phyloP scores from a whole-genome alignment of 2,797 vertebrate species.

The Crenichthys baileyi region DNA sequence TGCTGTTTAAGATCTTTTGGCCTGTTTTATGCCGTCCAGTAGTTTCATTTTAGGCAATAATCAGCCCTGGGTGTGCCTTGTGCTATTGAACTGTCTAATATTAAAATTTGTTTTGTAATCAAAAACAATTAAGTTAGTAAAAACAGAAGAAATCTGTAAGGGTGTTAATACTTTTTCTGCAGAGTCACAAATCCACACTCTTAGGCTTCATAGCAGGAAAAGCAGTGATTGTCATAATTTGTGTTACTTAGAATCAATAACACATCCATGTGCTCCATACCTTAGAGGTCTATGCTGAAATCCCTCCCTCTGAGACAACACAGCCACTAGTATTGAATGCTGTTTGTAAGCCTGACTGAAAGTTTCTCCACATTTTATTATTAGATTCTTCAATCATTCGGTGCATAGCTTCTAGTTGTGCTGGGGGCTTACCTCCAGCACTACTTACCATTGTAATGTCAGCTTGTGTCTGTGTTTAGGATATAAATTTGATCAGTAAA shows the following conservation, averaged over 20 bases:
- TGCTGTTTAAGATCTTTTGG: too few relatives aligned
- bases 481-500: background rate
- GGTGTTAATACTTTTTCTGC: too few relatives aligned
- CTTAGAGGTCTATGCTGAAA: slow-evolving; percentile 37
- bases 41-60: too few relatives aligned
- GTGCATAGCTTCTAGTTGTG: slow-evolving; percentile 9
- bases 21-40: too few relatives aligned
- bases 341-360: slow-evolving; percentile 40
- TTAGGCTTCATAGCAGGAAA: background rate
- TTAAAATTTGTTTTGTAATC: too few relatives aligned
- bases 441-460: background rate
- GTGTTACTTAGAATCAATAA: slow-evolving; percentile 11
- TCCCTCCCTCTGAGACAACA: slow-evolving; percentile 7
- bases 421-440: background rate
- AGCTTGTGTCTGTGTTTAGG: background rate
- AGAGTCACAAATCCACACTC: background rate
- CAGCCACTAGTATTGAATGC: slow-evolving; percentile 33
- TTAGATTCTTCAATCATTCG: slow-evolving; percentile 63
- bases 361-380: slow-evolving; percentile 34
- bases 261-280: slow-evolving; percentile 44
- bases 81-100: too few relatives aligned
- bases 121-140: too few relatives aligned
- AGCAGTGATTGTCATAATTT: background rate
- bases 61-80: too few relatives aligned
- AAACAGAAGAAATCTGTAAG: too few relatives aligned